These are phyloP conservation scores for Zaprionus africanus DNA, from an alignment of 1,140 invertebrate genomes.

Conservation along the genomic window DNA sequence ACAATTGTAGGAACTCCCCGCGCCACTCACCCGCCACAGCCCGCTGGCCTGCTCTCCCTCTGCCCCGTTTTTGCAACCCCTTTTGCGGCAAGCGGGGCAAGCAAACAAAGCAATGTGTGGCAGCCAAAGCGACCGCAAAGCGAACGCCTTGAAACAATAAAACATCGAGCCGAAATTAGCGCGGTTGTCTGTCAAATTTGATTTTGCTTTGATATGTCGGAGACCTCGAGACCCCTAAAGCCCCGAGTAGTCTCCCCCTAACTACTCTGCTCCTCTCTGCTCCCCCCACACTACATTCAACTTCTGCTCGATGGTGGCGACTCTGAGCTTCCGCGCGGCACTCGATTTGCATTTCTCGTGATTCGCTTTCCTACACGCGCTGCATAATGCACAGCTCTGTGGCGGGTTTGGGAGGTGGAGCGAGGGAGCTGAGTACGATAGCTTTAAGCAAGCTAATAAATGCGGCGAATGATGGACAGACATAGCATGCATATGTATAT, in stretches of 20 bases:
- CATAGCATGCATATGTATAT: background rate
- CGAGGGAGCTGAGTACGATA: background rate
- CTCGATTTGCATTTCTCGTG: slow-evolving; percentile 66
- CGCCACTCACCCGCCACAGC: background rate
- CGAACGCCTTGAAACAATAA: slow-evolving; percentile 80
- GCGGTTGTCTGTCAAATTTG: slow-evolving; percentile 83
- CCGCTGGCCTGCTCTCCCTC: background rate
- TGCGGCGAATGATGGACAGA: slow-evolving; percentile 17
- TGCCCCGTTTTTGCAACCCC: slow-evolving; percentile 22
- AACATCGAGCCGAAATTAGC: slow-evolving; percentile 82
- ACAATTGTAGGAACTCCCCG: slow-evolving; percentile 56
- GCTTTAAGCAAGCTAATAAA: slow-evolving; percentile 60
- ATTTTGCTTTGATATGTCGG: slow-evolving; percentile 78
- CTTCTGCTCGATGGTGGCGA: background rate
- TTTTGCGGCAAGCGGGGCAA: slow-evolving; percentile 13
- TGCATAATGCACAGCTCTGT: slow-evolving; percentile 22
- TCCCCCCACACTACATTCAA: background rate
- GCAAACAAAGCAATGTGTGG: slow-evolving; percentile 3
- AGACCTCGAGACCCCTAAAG: slow-evolving; percentile 20
- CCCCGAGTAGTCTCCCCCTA: background rate
- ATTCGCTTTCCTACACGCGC: slow-evolving; percentile 1
- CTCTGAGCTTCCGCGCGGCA: slow-evolving; percentile 16
- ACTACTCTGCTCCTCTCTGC: background rate
- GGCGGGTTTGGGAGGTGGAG: background rate
- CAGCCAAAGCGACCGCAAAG: slow-evolving; percentile 23